Evolutionary conservation across 1,140 invertebrate genomes (phyloP).

Genomic region (Drosophila kohkoa): DNA sequence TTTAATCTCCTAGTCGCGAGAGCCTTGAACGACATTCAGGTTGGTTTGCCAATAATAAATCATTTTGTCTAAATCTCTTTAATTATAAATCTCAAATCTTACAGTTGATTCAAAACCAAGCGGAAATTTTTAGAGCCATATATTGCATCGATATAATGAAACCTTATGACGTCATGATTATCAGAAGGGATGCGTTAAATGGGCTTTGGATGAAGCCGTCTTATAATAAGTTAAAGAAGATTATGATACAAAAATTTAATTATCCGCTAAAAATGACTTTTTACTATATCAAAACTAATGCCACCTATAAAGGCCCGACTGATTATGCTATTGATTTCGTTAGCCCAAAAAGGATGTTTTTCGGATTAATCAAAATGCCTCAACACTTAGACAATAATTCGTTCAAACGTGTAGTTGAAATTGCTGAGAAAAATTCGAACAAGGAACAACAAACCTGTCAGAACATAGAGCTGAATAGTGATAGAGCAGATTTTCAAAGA

Average conservation of each 20-base stretch:
- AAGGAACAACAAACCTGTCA: neutral
- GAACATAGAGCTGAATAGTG: too few species aligned
- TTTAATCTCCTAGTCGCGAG: neutral
- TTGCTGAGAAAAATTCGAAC: conserved; percentile 1
- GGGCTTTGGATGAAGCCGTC: neutral
- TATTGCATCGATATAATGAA: neutral
- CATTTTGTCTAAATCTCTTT: too few species aligned
- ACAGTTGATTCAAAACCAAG: neutral
- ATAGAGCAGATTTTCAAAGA: too few species aligned
- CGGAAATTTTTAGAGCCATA: neutral
- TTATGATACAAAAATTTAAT: neutral
- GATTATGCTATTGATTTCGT: too few species aligned
- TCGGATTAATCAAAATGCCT: neutral
- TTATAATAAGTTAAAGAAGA: neutral
- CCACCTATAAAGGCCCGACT: too few species aligned
- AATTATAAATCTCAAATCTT: neutral
- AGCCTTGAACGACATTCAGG: conserved; percentile 9
- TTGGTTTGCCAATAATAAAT: too few species aligned
- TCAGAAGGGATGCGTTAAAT: too few species aligned
- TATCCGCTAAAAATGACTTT: neutral
- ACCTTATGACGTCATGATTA: too few species aligned
- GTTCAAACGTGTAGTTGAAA: neutral
- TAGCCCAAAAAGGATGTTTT: too few species aligned
- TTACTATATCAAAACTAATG: neutral
- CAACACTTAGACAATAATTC: neutral